These are phyloP conservation scores for Mormyrus lacerda DNA, from an alignment of 2,113 vertebrate species.

Conservation along the genomic window DNA sequence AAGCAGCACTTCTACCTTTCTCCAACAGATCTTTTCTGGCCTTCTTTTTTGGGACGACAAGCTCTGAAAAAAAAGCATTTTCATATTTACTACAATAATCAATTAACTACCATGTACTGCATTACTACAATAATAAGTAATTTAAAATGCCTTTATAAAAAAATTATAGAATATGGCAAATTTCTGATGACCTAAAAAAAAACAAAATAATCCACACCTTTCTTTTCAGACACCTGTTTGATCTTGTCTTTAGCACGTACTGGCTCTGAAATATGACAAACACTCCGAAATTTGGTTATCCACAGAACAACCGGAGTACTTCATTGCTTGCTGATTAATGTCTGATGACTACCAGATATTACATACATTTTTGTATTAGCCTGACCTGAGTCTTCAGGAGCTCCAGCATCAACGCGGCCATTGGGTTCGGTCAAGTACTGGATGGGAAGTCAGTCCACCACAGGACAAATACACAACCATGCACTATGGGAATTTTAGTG, in stretches of 20 bases:
- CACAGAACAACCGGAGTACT: neutral
- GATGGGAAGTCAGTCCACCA: neutral
- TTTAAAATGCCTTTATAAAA: neutral
- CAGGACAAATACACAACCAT: neutral
- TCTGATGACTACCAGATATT: neutral
- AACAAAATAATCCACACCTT: slow-evolving; percentile 24
- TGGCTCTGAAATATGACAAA: neutral
- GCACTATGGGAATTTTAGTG: neutral
- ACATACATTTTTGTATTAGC: neutral
- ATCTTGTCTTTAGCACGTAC: slow-evolving; percentile 30
- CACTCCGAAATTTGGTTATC: neutral
- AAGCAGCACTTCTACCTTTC: neutral
- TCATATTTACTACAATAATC: neutral
- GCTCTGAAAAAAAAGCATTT: neutral
- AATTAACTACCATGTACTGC: neutral
- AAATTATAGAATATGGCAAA: neutral
- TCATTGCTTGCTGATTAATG: neutral
- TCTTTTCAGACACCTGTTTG: slow-evolving; percentile 31
- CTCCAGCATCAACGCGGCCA: neutral
- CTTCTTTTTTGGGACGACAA: neutral
- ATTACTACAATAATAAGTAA: neutral
- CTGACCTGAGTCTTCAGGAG: neutral
- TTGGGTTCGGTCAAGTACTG: neutral
- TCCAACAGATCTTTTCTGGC: neutral
- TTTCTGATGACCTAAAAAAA: slow-evolving; percentile 12